Base-by-base conservation (phyloP, 2,797 vertebrate genomes). In the Sphenodon punctatus region DNA sequence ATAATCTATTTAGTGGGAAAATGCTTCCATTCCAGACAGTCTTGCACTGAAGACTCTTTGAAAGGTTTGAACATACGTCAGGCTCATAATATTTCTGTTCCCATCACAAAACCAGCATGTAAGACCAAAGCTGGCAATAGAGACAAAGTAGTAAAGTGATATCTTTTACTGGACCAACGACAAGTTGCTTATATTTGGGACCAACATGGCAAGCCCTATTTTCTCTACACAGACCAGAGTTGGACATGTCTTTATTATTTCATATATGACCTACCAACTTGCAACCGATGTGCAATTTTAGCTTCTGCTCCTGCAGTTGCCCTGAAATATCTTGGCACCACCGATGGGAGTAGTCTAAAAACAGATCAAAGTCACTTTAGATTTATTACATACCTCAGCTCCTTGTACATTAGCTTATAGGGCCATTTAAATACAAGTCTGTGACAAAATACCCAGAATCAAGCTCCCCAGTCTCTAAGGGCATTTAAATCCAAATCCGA, bases 291-390 rank as follows among this genome's bases (percentile, higher is more conserved):
- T 17, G 93, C 96, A 81, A 83, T 95, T 93, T 96, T 96, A 75
- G 92, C 92, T 78, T 95, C 95, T 12, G 95, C 86, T 79, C 94
- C 95, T 34, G 83, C 86, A 6, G 93, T 87, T 78, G 94, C 95
- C 86, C 96, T 88, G 69, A 95, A 77, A 78, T 86, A 94, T 89
- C 95, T 95, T 38, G 95, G 94, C 74, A 94, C 70, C 39, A 97
- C 91, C 60, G 92, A 93, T 34, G 94, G 39, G 84, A 96, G 93
- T 39, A 94, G 43, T 70, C 95, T 97, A 51, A 27, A n/a, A 48
- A n/a, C n/a, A n/a, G n/a, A n/a, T n/a, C n/a, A n/a, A n/a, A n/a
- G n/a, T n/a, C n/a, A n/a, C 36, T 48, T 53, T 6, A 20, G 6
- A 43, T 19, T 20, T 1, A 59, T 39, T 55, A 74, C 19, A 27